A percentile compares a stretch with the other conserved stretches of the same genome.
Evolutionary conservation across 1,140 invertebrate genomes (phyloP).

Genomic region (Diuraphis noxia): DNA sequence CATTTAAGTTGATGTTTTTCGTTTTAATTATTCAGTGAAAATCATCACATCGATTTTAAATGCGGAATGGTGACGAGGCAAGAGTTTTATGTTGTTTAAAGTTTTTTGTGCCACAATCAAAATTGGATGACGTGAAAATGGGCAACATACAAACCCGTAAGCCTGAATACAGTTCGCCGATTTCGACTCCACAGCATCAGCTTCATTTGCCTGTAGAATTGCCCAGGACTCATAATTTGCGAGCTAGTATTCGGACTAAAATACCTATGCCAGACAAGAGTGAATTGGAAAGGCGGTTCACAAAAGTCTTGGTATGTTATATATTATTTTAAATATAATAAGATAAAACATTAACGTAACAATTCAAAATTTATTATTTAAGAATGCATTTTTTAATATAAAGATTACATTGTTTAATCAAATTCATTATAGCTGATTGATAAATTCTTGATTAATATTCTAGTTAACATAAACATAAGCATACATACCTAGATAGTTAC

Average conservation of each 20-base stretch:
- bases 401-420: not conserved
- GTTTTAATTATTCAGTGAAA: not conserved
- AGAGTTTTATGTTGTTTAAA: constrained; percentile 54
- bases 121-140: constrained; percentile 54
- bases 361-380: not conserved
- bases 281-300: constrained; percentile 88
- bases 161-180: constrained; percentile 54
- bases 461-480: not conserved
- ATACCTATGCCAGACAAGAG: constrained; percentile 81
- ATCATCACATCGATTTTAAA: constrained; percentile 47
- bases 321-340: not conserved
- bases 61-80: constrained; percentile 55
- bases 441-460: not conserved
- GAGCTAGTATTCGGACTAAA: constrained; percentile 73
- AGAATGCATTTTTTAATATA: not conserved
- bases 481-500: not conserved
- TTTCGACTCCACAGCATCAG: constrained; percentile 37
- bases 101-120: constrained; percentile 42
- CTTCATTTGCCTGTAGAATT: constrained; percentile 57
- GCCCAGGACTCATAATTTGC: constrained; percentile 59
- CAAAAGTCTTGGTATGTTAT: constrained; percentile 88
- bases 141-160: constrained; percentile 56
- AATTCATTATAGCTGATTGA: not conserved
- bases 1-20: constrained; percentile 19
- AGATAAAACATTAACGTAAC: not conserved